Base-by-base conservation (phyloP, 2,888 invertebrate genomes). In the Colostygia pectinataria region DNA sequence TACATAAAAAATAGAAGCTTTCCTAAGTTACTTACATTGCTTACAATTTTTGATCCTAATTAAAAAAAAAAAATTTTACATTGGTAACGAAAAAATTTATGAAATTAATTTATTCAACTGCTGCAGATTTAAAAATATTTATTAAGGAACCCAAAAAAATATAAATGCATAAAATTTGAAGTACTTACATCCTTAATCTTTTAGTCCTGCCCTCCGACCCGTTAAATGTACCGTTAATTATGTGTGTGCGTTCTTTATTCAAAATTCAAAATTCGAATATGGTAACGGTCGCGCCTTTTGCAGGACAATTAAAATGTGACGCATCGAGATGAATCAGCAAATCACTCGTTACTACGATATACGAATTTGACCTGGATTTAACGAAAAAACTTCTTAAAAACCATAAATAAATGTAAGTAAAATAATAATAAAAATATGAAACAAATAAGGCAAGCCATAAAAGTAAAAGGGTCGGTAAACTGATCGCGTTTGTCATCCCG, bases 171-270 rank as follows among this genome's bases (percentile, higher is more conserved):
- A 44, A 40, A 47, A 48, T 34, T 44, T 42, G n/a, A n/a, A n/a
- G n/a, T 29, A 37, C 23, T 66, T 66, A 48, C 63, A 59, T 59
- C 53, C 64, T 68, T 57, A 56, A 58, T 62, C 60, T 61, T 67
- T 15, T 1, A 15, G 37, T 41, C 37, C 69, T 61, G 68, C 74
- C 83, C 81, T 84, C 78, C 80, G 71, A 82, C 78, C 87, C 85
- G 86, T 86, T 85, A 87, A 66, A 62, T 78, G 74, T 82, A 83
- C 88, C 83, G 88, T 88, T 88, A 82, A 88, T 87, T 83, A 81
- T 77, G 33, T 42, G 33, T 42, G 46, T 37, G 70, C 61, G 76
- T 77, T 71, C 71, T 74, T 78, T 77, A 79, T 82, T 76, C 58
- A 47, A 61, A 60, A 58, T 57, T 54, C 45, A 41, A 57, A 51